Evolutionary conservation across 2,113 vertebrate genomes (phyloP).

Genomic region (Triplophysa rosa): DNA sequence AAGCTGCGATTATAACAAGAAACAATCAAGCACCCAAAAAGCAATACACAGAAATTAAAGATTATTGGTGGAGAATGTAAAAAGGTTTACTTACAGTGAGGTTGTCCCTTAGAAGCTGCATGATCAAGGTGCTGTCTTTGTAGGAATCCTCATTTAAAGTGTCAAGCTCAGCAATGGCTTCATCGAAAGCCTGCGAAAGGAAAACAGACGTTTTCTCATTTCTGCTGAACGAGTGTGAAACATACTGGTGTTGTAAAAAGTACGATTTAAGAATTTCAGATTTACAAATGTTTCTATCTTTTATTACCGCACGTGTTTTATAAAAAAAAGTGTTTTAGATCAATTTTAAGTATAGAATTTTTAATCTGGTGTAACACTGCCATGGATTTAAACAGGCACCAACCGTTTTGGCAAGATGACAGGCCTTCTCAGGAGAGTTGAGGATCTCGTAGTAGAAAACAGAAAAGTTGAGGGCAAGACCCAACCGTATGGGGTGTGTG

Average conservation of each 20-base stretch:
- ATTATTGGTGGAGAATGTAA: neutral
- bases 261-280: too few relatives aligned
- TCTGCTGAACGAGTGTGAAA: too few relatives aligned
- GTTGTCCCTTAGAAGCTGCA: slow-evolving; percentile 99
- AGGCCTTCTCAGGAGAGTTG: slow-evolving; percentile 97
- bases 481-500: slow-evolving; percentile 97
- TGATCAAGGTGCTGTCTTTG: slow-evolving; percentile 99
- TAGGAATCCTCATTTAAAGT: slow-evolving; percentile 99
- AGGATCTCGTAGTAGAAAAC: slow-evolving; percentile 99
- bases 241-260: too few relatives aligned
- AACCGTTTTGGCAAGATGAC: slow-evolving; percentile 95
- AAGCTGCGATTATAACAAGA: slow-evolving; percentile 75
- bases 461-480: slow-evolving; percentile 97
- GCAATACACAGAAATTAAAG: neutral
- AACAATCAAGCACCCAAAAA: neutral
- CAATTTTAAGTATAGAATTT: neutral
- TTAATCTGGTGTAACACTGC: neutral
- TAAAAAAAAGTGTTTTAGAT: neutral
- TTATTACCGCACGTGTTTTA: neutral
- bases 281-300: too few relatives aligned
- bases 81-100: slow-evolving; percentile 87
- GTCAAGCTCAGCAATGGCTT: slow-evolving; percentile 98
- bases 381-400: slow-evolving; percentile 46
- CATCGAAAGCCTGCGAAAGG: slow-evolving; percentile 90
- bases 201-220: too few relatives aligned